Evolutionary conservation across 2,797 vertebrate species (phyloP).

Genomic region (Neopelma chrysocephalum): DNA sequence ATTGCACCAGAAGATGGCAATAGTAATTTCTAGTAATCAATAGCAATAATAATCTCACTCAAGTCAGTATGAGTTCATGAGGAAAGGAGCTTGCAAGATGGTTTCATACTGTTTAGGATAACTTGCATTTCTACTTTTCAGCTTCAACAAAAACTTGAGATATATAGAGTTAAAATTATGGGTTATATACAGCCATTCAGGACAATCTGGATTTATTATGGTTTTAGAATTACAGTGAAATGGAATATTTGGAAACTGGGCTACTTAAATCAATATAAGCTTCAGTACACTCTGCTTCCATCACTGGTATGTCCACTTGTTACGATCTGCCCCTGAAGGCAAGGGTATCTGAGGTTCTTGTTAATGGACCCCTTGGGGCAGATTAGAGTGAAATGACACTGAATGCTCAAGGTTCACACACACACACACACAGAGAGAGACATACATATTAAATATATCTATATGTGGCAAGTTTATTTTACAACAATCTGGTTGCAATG

Average conservation of each 20-base stretch:
- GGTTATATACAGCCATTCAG: neutral
- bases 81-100: neutral
- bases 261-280: neutral
- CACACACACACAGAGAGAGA: no score
- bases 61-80: neutral
- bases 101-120: neutral
- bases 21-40: conserved; percentile 63
- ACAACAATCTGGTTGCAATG: no score
- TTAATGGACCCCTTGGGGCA: neutral
- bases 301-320: neutral
- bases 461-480: neutral
- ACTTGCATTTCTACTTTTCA: neutral
- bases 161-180: neutral
- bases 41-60: conserved; percentile 46
- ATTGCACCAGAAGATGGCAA: conserved; percentile 67
- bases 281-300: neutral
- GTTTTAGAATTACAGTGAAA: neutral
- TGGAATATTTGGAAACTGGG: neutral
- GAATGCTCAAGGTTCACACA: no score
- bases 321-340: neutral
- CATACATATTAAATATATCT: no score
- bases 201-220: neutral
- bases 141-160: neutral
- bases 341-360: fast-evolving
- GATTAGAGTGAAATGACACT: neutral